These are phyloP conservation scores for Zaprionus kolodkinae DNA, from an alignment of 1,140 invertebrate genomes.

Conservation along the genomic window DNA sequence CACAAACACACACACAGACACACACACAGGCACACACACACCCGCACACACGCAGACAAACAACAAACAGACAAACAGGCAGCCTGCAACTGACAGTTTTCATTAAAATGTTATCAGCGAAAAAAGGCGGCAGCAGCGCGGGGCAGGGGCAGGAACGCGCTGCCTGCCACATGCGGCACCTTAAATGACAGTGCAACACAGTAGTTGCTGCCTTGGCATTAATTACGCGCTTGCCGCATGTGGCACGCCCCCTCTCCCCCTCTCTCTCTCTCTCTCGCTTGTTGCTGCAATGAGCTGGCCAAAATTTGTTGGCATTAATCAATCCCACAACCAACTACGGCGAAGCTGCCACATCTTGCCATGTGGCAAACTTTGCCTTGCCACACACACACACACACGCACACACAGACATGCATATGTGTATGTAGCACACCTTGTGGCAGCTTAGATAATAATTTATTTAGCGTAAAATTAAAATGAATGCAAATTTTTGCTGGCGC, in stretches of 20 bases:
- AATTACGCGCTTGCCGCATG: constrained; percentile 53
- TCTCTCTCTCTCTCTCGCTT: too few relatives aligned
- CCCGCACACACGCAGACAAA: neutral
- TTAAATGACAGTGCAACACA: constrained; percentile 62
- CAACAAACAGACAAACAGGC: constrained; percentile 11
- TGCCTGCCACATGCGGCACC: constrained; percentile 50
- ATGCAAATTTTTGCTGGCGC: constrained; percentile 75
- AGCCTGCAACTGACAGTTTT: constrained; percentile 76
- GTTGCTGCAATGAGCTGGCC: constrained; percentile 9
- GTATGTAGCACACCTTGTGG: constrained; percentile 15
- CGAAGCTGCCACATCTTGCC: constrained; percentile 10
- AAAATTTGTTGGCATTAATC: constrained; percentile 36
- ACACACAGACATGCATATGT: constrained; percentile 7
- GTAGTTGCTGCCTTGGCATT: constrained; percentile 61
- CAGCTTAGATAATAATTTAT: constrained; percentile 81
- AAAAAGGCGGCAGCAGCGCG: too few relatives aligned
- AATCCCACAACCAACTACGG: constrained; percentile 29
- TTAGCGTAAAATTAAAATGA: constrained; percentile 82
- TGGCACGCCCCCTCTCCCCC: neutral
- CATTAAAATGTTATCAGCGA: constrained; percentile 78
- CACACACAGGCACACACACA: neutral
- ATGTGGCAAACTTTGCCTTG: constrained; percentile 46
- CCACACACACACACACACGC: constrained; percentile 25
- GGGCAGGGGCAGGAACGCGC: constrained; percentile 58
- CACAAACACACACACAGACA: neutral